phyloP scores from a whole-genome alignment of 2,888 invertebrate species.

The Macrosoma leucophasiata region DNA sequence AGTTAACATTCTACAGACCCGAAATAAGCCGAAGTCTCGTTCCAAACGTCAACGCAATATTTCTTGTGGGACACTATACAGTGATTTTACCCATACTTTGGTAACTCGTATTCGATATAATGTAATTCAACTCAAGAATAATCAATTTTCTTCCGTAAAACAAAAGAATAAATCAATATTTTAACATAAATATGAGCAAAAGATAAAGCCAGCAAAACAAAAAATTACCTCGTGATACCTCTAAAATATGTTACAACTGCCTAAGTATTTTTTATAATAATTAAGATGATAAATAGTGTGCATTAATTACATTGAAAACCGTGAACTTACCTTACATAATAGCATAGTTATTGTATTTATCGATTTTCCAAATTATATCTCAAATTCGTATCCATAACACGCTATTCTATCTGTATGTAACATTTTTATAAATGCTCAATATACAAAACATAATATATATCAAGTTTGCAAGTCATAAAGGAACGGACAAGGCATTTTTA shows the following conservation, averaged over 20 bases:
- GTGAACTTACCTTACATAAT: constrained; percentile 24
- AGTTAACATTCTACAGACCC: too few relatives aligned
- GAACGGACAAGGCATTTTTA: too few relatives aligned
- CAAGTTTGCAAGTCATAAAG: too few relatives aligned
- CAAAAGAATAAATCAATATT: not conserved
- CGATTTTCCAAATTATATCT: constrained; percentile 2
- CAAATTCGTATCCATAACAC: too few relatives aligned
- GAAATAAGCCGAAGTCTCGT: too few relatives aligned
- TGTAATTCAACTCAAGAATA: constrained; percentile 6
- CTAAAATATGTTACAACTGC: constrained; percentile 43
- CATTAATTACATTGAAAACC: constrained; percentile 56
- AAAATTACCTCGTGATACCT: constrained; percentile 26
- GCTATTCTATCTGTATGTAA: too few relatives aligned
- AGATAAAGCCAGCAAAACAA: constrained; percentile 16
- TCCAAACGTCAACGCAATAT: too few relatives aligned
- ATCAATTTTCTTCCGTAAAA: constrained; percentile 2
- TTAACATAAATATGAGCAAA: constrained; percentile 1
- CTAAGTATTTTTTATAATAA: constrained; percentile 37
- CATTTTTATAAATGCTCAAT: too few relatives aligned
- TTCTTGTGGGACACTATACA: constrained; percentile 22
- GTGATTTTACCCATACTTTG: constrained; percentile 29
- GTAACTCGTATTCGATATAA: constrained; percentile 30
- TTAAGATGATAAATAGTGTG: constrained; percentile 63
- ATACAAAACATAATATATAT: too few relatives aligned
- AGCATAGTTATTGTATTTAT: constrained; percentile 16